These are phyloP conservation scores for Amphiura filiformis DNA, from an alignment of 35 echinoderm and acorn worm genomes.

Conservation along the genomic window DNA sequence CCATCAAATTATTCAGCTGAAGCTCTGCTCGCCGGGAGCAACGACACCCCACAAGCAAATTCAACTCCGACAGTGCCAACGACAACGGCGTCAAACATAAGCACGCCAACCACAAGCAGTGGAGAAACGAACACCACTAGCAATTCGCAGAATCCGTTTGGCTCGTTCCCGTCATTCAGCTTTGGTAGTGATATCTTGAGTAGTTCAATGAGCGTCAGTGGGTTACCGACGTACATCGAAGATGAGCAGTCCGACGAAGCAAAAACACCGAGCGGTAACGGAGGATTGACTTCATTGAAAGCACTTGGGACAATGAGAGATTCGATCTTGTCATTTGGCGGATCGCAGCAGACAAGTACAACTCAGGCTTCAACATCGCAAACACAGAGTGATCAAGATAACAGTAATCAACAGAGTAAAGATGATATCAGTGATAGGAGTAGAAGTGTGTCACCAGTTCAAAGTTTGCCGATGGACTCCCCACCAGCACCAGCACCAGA, in stretches of 20 bases:
- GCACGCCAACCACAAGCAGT: neutral
- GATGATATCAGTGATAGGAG: neutral
- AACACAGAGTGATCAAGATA: neutral
- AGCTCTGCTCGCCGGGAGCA: constrained; percentile 18
- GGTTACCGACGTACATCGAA: constrained; percentile 72
- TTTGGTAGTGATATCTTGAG: constrained; percentile 68
- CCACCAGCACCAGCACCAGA: neutral
- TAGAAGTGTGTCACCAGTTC: neutral
- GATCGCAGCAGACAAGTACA: neutral
- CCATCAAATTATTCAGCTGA: constrained; percentile 32
- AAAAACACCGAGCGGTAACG: neutral
- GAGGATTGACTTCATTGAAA: constrained; percentile 4
- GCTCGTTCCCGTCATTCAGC: constrained; percentile 19
- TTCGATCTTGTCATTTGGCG: constrained; percentile 23
- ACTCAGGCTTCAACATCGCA: neutral
- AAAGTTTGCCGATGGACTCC: constrained; percentile 11
- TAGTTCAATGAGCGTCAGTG: constrained; percentile 78
- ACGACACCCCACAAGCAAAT: neutral
- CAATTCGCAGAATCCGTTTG: constrained; percentile 32
- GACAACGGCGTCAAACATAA: neutral
- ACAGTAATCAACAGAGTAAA: neutral
- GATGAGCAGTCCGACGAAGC: constrained; percentile 37
- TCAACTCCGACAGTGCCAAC: neutral
- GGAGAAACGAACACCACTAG: neutral
- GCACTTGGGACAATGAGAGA: neutral